Evolutionary conservation across 2,113 vertebrate genomes (phyloP).

Genomic region (Brachirus orientalis): DNA sequence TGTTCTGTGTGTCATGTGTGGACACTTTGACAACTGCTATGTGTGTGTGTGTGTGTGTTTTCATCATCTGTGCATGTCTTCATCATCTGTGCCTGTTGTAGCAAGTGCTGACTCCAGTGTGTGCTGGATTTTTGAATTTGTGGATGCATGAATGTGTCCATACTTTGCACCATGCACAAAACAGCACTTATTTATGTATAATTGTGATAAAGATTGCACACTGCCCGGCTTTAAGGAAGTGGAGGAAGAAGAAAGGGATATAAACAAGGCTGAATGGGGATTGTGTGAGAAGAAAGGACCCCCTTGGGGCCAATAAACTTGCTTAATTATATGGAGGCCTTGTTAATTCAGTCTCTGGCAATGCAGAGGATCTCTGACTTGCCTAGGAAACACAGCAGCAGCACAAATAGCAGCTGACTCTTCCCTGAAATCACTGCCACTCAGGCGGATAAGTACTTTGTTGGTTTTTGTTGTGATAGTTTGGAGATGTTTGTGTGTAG

Average conservation of each 20-base stretch:
- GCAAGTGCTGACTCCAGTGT: no score
- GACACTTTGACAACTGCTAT: slow-evolving; percentile 14
- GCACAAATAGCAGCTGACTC: slow-evolving; percentile 37
- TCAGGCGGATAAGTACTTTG: background rate
- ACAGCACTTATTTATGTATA: slow-evolving; percentile 30
- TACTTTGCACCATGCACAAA: background rate
- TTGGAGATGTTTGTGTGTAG: slow-evolving; percentile 6
- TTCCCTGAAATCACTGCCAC: slow-evolving; percentile 48
- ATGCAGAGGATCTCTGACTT: slow-evolving; percentile 51
- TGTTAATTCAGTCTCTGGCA: slow-evolving; percentile 69
- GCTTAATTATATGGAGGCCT: slow-evolving; percentile 73
- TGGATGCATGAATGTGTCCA: background rate
- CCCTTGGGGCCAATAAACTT: slow-evolving; percentile 70
- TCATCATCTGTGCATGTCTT: slow-evolving; percentile 51
- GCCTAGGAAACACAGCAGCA: slow-evolving; percentile 44
- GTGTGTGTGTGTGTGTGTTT: slow-evolving; percentile 30
- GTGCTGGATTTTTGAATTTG: slow-evolving; percentile 7
- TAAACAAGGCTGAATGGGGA: slow-evolving; percentile 67
- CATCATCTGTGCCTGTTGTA: no score
- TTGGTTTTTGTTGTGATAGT: slow-evolving; percentile 3
- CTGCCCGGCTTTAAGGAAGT: slow-evolving; percentile 33
- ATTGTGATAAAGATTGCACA: slow-evolving; percentile 44
- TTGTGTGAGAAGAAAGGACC: slow-evolving; percentile 52
- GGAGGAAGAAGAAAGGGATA: slow-evolving; percentile 34
- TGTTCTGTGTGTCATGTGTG: slow-evolving; percentile 15